Evolutionary conservation across 2,113 vertebrate genomes (phyloP).

Genomic region (Nettapus auritus): DNA sequence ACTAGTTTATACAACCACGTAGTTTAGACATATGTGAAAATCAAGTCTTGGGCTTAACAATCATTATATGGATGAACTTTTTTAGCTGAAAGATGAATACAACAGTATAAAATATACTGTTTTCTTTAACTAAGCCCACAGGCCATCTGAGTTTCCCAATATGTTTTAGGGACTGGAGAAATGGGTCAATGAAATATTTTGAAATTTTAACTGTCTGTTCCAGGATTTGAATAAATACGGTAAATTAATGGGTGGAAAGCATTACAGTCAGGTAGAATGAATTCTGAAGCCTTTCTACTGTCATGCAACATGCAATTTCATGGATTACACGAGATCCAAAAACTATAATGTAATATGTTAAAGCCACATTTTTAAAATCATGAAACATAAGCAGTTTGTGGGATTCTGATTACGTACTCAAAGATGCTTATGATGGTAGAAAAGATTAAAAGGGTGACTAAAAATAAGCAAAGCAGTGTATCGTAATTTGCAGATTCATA

Average conservation of each 20-base stretch:
- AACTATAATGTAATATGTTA: neutral
- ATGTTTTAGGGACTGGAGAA: neutral
- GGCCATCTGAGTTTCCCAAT: neutral
- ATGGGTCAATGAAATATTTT: neutral
- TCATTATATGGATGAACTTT: neutral
- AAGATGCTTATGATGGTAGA: neutral
- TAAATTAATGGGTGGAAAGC: neutral
- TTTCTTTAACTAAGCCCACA: neutral
- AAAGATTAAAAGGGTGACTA: neutral
- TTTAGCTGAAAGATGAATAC: conserved; percentile 13
- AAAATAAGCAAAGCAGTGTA: neutral
- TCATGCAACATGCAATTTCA: neutral
- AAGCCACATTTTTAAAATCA: neutral
- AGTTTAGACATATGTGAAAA: neutral
- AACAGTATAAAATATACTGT: neutral
- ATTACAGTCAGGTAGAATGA: neutral
- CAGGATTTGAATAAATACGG: neutral
- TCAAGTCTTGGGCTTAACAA: neutral
- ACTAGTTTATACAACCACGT: neutral
- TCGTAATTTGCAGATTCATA: neutral
- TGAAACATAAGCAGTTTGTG: neutral
- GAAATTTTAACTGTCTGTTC: neutral
- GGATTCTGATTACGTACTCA: neutral
- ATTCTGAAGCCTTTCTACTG: neutral
- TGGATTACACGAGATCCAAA: rapidly evolving